phyloP scores from a whole-genome alignment of 1,140 invertebrate species.

The Geopemphigus sp. region DNA sequence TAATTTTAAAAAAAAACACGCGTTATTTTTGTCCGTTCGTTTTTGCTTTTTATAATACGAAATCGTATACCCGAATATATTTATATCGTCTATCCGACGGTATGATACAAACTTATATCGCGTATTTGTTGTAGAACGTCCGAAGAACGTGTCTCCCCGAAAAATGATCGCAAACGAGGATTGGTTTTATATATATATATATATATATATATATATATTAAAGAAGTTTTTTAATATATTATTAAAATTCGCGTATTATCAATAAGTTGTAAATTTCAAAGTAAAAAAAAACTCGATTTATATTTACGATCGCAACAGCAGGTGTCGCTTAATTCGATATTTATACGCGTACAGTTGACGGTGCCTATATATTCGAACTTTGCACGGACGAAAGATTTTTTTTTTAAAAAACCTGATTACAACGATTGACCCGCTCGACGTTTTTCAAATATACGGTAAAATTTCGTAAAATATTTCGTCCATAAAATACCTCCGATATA shows the following conservation, averaged over 20 bases:
- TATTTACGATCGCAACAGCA: slow-evolving; percentile 6
- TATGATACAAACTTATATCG: not conserved
- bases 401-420: not conserved
- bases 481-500: too few relatives aligned
- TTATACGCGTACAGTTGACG: not conserved
- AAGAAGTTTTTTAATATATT: slow-evolving; percentile 35
- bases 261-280: slow-evolving; percentile 8
- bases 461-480: too few relatives aligned
- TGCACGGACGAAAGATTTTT: not conserved
- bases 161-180: not conserved
- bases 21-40: too few relatives aligned
- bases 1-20: not conserved
- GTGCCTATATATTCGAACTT: not conserved
- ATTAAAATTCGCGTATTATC: slow-evolving; percentile 3
- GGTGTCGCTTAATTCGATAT: not conserved
- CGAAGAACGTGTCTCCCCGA: not conserved
- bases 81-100: too few relatives aligned
- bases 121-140: not conserved
- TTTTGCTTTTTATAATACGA: too few relatives aligned
- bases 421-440: too few relatives aligned
- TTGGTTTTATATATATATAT: not conserved
- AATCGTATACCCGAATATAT: too few relatives aligned
- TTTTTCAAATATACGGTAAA: not conserved
- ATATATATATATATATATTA: not conserved
- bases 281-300: slow-evolving; percentile 9